A percentile compares a stretch with the other conserved stretches of the same genome.
These are phyloP conservation scores for Dendroctonus ponderosae DNA, from an alignment of 1,140 invertebrate genomes.

Conservation along the genomic window DNA sequence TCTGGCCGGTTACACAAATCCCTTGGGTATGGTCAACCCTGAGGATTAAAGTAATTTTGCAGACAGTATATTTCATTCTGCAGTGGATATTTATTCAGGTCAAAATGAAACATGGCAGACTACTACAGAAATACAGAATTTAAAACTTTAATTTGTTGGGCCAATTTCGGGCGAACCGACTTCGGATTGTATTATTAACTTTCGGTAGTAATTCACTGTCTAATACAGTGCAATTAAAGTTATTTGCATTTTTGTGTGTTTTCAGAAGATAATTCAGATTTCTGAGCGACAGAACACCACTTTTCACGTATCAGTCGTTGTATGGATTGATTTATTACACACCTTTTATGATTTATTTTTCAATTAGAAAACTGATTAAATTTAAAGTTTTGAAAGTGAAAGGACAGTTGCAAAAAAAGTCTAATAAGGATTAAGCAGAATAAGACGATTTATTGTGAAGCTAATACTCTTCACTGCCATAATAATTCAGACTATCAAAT, in stretches of 20 bases:
- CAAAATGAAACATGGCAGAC: neutral
- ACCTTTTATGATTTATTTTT: too few relatives aligned
- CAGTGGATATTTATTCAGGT: neutral
- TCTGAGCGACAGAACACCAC: neutral
- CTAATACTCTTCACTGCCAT: too few relatives aligned
- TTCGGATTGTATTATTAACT: neutral
- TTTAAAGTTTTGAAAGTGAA: too few relatives aligned
- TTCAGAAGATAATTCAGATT: neutral
- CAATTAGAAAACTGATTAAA: too few relatives aligned
- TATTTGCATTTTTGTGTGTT: neutral
- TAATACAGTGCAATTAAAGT: neutral
- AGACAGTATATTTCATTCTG: neutral
- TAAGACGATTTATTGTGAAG: too few relatives aligned
- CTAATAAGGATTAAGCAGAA: too few relatives aligned
- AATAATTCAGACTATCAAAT: too few relatives aligned
- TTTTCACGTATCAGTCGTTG: neutral
- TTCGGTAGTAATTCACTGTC: neutral
- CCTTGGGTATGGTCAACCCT: neutral
- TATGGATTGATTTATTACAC: too few relatives aligned
- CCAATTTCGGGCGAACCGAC: neutral
- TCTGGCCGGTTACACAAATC: neutral
- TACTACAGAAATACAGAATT: neutral
- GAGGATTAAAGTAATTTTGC: constrained; percentile 1
- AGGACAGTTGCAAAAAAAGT: too few relatives aligned
- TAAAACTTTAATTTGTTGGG: neutral